Conservation (phyloP, 2,797 vertebrate species). For the Sardinella longiceps region DNA sequence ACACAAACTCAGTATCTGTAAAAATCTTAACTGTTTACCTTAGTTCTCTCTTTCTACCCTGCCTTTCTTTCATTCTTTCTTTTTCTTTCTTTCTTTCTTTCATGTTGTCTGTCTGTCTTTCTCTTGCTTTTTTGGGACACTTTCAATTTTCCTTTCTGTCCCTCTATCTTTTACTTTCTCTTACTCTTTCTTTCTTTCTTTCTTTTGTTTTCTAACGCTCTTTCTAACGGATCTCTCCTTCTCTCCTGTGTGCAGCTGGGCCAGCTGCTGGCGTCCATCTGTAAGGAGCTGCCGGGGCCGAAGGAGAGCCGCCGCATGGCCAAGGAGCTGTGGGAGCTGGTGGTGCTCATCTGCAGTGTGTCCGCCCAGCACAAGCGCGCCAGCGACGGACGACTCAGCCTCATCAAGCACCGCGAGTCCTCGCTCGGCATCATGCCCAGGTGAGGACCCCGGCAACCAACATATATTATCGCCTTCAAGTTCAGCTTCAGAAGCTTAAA, state of each 20-base stretch:
- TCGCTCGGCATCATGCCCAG: slow-evolving; percentile 91
- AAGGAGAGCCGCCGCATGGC: slow-evolving; percentile 93
- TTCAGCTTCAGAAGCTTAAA: too few species aligned
- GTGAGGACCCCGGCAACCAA: slow-evolving; percentile 61
- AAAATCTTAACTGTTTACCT: neutral
- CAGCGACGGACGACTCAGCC: slow-evolving; percentile 88
- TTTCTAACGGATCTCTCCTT: neutral
- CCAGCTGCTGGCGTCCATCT: slow-evolving; percentile 93
- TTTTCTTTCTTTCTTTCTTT: neutral
- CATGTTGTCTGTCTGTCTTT: neutral
- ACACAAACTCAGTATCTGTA: too few species aligned
- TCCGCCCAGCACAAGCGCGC: slow-evolving; percentile 92
- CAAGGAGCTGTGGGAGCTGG: slow-evolving; percentile 97
- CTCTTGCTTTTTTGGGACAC: neutral
- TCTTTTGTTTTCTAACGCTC: neutral
- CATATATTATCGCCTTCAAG: too few species aligned
- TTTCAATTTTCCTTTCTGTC: neutral
- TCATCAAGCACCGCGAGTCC: slow-evolving; percentile 93
- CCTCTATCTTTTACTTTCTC: neutral
- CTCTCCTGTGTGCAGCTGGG: slow-evolving; percentile 78
- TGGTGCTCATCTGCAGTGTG: slow-evolving; percentile 94
- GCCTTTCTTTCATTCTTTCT: neutral
- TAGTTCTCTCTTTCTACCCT: neutral
- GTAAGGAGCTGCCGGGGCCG: slow-evolving; percentile 95
- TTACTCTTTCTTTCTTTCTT: neutral